These are phyloP conservation scores for Neodiprion virginianus DNA, from an alignment of 1,140 invertebrate species.

Conservation along the genomic window DNA sequence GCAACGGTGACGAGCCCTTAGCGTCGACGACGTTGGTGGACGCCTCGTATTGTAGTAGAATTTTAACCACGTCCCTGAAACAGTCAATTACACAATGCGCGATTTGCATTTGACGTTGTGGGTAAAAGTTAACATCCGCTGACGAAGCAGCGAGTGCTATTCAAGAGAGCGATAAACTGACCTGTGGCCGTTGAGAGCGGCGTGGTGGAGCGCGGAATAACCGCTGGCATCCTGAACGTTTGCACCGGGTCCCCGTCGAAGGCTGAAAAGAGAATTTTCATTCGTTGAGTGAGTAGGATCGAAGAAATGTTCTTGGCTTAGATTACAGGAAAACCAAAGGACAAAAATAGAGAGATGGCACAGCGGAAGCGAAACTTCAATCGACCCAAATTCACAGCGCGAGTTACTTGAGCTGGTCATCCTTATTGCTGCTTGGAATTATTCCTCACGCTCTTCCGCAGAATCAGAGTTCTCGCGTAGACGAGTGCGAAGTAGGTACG, in stretches of 20 bases:
- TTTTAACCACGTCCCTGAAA: conserved; percentile 84
- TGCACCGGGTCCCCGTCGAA: conserved; percentile 85
- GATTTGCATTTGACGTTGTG: too few relatives aligned
- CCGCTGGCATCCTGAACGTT: conserved; percentile 93
- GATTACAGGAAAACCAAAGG: too few relatives aligned
- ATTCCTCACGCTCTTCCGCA: too few relatives aligned
- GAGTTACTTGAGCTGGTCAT: background rate
- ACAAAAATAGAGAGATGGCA: background rate
- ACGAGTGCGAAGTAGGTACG: too few relatives aligned
- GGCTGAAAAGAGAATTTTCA: conserved; percentile 66
- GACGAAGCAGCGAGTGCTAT: background rate
- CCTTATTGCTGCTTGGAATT: too few relatives aligned
- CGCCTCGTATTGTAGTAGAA: conserved; percentile 87
- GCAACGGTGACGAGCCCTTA: conserved; percentile 86
- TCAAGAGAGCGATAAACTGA: conserved; percentile 61
- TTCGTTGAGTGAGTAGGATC: background rate
- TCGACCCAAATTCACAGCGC: background rate
- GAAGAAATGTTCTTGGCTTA: background rate
- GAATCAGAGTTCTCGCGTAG: background rate
- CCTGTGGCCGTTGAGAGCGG: conserved; percentile 92
- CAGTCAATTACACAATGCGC: conserved; percentile 19
- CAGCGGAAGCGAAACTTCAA: background rate
- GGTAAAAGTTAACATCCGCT: background rate
- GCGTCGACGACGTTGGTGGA: conserved; percentile 86
- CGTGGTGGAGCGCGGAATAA: conserved; percentile 95